phyloP scores from a whole-genome alignment of 2,113 vertebrate genomes.

The Lepus americanus region DNA sequence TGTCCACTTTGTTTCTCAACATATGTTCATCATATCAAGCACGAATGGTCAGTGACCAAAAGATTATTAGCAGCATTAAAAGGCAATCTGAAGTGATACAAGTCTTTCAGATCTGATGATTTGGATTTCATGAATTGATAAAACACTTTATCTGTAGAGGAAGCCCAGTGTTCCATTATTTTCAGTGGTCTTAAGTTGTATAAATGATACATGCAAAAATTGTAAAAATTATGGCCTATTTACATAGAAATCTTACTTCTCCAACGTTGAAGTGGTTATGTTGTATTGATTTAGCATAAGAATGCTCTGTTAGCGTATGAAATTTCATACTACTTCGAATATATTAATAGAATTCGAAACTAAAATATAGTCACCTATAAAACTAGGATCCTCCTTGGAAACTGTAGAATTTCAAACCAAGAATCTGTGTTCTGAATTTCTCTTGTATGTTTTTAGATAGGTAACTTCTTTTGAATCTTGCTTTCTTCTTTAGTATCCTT shows the following conservation, averaged over 20 bases:
- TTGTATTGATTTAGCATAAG: neutral
- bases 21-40: neutral
- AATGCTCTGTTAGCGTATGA: neutral
- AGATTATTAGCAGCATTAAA: neutral
- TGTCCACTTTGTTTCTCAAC: neutral
- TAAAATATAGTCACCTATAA: conserved; percentile 36
- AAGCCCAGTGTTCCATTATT: neutral
- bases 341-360: neutral
- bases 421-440: conserved; percentile 37
- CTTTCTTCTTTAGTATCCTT: conserved; percentile 33
- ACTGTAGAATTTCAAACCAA: conserved; percentile 46
- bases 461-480: neutral
- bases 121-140: neutral
- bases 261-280: neutral
- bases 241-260: conserved; percentile 32
- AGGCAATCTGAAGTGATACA: conserved; percentile 3
- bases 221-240: conserved; percentile 30
- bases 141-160: neutral
- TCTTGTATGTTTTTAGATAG: conserved; percentile 41
- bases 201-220: neutral
- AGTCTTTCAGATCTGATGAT: neutral
- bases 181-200: neutral
- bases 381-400: conserved; percentile 37
- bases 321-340: neutral
- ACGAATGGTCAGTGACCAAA: neutral